phyloP scores from a whole-genome alignment of 2,888 invertebrate species.

The Diploptera punctata region DNA sequence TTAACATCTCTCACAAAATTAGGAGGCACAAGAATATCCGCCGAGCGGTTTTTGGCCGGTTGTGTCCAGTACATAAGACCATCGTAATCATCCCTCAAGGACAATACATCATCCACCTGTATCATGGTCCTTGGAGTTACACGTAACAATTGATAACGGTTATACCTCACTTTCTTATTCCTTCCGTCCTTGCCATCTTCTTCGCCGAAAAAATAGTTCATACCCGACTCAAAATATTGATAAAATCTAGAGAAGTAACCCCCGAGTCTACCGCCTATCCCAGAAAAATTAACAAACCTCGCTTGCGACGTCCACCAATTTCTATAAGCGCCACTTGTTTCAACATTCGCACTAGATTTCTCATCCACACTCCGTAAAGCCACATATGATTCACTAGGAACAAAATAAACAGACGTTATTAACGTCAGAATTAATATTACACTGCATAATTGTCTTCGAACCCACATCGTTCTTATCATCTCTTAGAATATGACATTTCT shows the following conservation, averaged over 20 bases:
- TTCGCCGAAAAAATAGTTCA: background rate
- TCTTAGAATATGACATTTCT: background rate
- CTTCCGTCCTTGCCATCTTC: background rate
- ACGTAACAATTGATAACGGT: slow-evolving; percentile 49
- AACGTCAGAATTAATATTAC: slow-evolving; percentile 6
- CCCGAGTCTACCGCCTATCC: background rate
- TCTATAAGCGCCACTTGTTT: background rate
- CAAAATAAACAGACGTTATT: background rate
- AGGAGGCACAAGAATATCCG: slow-evolving; percentile 77
- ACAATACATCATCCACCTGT: slow-evolving; percentile 56
- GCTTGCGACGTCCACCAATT: background rate
- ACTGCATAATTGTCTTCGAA: background rate
- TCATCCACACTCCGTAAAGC: no score
- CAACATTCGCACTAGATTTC: no score
- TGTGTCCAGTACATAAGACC: slow-evolving; percentile 66
- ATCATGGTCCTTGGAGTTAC: slow-evolving; percentile 55
- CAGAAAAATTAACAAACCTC: background rate
- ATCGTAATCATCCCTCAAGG: slow-evolving; percentile 55
- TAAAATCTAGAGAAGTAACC: background rate
- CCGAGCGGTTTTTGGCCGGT: slow-evolving; percentile 61
- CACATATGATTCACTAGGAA: no score
- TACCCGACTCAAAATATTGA: background rate
- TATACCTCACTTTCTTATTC: slow-evolving; percentile 52
- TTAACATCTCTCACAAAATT: slow-evolving; percentile 65
- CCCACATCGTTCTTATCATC: slow-evolving; percentile 5